Evolutionary conservation across 2,797 vertebrate genomes (phyloP).

Genomic region (Acipenser ruthenus): DNA sequence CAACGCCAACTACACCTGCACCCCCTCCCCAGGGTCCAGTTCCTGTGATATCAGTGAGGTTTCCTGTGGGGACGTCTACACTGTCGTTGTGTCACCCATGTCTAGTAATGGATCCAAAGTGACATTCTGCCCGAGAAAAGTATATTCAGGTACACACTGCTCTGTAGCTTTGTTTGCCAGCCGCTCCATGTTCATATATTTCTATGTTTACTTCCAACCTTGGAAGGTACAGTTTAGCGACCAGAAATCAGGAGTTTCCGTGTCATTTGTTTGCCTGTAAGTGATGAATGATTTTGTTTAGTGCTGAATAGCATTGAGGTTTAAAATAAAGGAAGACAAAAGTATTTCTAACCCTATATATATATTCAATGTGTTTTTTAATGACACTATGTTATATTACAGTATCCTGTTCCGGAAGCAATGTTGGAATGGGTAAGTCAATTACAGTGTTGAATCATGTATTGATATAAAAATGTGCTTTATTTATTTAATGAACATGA

Average conservation of each 20-base stretch:
- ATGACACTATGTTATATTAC: slow-evolving; percentile 34
- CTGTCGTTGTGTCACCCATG: slow-evolving; percentile 67
- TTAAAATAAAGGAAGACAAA: too few relatives aligned
- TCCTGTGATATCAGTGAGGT: slow-evolving; percentile 64
- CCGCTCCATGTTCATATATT: too few relatives aligned
- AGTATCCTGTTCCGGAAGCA: slow-evolving; percentile 78
- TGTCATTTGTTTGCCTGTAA: too few relatives aligned
- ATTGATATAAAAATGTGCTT: slow-evolving; percentile 1
- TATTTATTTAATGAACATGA: neutral
- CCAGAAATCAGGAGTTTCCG: too few relatives aligned
- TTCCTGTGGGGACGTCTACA: slow-evolving; percentile 72
- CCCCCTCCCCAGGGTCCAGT: slow-evolving; percentile 44
- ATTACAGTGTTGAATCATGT: slow-evolving; percentile 16
- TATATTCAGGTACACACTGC: slow-evolving; percentile 72
- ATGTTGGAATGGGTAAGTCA: slow-evolving; percentile 77
- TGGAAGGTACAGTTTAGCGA: too few relatives aligned
- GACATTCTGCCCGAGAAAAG: slow-evolving; percentile 70
- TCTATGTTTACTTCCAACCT: too few relatives aligned
- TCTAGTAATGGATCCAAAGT: slow-evolving; percentile 53
- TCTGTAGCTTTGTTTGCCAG: too few relatives aligned
- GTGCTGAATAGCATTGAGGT: too few relatives aligned
- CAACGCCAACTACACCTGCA: slow-evolving; percentile 66
- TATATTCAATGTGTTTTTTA: neutral
- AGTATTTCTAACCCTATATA: neutral
- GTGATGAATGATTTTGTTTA: too few relatives aligned